Conservation (phyloP, 2,888 invertebrate genomes). For the Callyntrura guangdongensis region DNA sequence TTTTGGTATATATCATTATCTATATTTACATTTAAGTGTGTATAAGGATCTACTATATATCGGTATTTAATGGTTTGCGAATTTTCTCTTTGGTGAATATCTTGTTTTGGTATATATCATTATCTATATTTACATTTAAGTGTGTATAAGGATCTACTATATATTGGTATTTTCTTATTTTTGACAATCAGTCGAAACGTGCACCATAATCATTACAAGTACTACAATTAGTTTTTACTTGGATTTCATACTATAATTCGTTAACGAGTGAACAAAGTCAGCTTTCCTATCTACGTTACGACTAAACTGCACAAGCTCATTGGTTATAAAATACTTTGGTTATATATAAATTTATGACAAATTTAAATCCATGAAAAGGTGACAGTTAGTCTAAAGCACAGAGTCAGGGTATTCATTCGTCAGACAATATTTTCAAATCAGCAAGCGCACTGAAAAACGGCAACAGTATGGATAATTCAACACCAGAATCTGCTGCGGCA, state of each 20-base stretch:
- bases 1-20: conserved; percentile 23
- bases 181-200: conserved; percentile 66
- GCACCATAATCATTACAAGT: conserved; percentile 56
- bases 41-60: conserved; percentile 17
- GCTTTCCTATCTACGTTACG: not conserved
- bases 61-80: conserved; percentile 88
- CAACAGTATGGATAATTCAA: not conserved
- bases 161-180: conserved; percentile 48
- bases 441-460: not conserved
- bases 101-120: not conserved
- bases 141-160: conserved; percentile 26
- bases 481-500: not conserved
- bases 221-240: conserved; percentile 22
- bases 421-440: conserved; percentile 28
- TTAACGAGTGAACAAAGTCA: not conserved
- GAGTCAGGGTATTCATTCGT: conserved; percentile 34
- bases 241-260: conserved; percentile 6
- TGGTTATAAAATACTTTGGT: conserved; percentile 4
- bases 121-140: conserved; percentile 39
- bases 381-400: conserved; percentile 1
- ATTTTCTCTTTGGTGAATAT: not conserved
- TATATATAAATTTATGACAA: not conserved
- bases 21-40: conserved; percentile 30
- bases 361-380: no score
- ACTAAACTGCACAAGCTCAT: conserved; percentile 13